Percentiles rank a stretch among this genome's conserved stretches.
Evolutionary conservation across 1,140 invertebrate species (phyloP).

Genomic region (Diabrotica virgifera): DNA sequence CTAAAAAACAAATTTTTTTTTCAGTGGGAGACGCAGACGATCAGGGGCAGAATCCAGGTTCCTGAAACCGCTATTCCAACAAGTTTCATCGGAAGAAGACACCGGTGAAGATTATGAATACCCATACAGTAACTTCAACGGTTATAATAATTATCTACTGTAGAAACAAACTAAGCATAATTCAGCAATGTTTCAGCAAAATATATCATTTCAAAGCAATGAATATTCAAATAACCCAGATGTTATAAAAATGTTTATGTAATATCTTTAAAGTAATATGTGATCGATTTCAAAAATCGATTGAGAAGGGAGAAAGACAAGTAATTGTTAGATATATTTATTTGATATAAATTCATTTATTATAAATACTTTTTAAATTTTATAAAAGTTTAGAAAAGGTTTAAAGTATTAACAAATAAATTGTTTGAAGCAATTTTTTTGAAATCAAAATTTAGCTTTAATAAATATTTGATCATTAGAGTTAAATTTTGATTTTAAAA

Average conservation of each 20-base stretch:
- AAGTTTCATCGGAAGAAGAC: neutral
- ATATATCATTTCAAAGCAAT: constrained; percentile 1
- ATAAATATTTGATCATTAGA: too few species aligned
- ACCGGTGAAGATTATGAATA: neutral
- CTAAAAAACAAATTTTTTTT: neutral
- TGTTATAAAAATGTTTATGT: neutral
- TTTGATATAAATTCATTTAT: too few species aligned
- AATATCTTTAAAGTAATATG: neutral
- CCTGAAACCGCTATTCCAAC: neutral
- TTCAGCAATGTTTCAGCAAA: neutral
- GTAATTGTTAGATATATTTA: too few species aligned
- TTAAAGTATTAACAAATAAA: too few species aligned
- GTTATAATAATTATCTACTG: neutral
- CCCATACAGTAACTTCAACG: neutral
- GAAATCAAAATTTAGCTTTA: too few species aligned
- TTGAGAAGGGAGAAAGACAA: too few species aligned
- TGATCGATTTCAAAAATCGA: too few species aligned
- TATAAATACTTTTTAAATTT: too few species aligned
- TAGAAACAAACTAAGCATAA: neutral
- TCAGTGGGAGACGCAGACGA: neutral
- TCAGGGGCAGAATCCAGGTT: neutral
- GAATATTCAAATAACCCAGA: neutral
- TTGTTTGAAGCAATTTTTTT: too few species aligned
- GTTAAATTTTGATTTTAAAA: too few species aligned
- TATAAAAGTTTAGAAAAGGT: too few species aligned